Evolutionary conservation across 1,140 invertebrate species (phyloP).

Genomic region (Drosophila ironensis): DNA sequence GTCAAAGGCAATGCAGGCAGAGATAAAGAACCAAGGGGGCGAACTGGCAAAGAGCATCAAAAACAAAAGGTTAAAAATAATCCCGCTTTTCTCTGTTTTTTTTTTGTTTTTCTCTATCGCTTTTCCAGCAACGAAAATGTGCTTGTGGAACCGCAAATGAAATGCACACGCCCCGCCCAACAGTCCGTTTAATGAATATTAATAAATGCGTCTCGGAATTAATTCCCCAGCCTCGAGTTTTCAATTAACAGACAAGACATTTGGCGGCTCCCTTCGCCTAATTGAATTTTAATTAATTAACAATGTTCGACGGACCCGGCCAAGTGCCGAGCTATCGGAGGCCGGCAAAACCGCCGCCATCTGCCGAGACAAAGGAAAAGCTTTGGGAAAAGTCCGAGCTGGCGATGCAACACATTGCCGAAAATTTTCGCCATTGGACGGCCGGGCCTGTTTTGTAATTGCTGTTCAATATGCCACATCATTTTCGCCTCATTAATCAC

Average conservation of each 20-base stretch:
- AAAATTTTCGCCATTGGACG: conserved; percentile 8
- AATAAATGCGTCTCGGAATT: conserved; percentile 68
- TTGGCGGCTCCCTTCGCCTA: conserved; percentile 32
- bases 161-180: conserved; percentile 39
- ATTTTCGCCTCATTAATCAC: conserved; percentile 78
- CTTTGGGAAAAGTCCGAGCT: background rate
- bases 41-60: conserved; percentile 30
- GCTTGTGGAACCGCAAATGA: conserved; percentile 27
- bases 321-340: conserved; percentile 32
- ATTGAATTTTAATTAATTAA: conserved; percentile 80
- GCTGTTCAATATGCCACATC: conserved; percentile 74
- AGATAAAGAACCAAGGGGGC: conserved; percentile 56
- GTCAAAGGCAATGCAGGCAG: conserved; percentile 70
- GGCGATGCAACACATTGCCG: conserved; percentile 57
- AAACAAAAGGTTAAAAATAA: conserved; percentile 68
- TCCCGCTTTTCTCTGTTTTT: background rate
- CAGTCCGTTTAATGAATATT: conserved; percentile 73
- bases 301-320: conserved; percentile 35
- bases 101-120: background rate
- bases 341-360: conserved; percentile 36
- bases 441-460: conserved; percentile 36
- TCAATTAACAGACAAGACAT: conserved; percentile 61
- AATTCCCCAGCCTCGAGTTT: conserved; percentile 42
- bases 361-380: conserved; percentile 19
- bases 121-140: background rate